phyloP scores from a whole-genome alignment of 2,113 vertebrate species.

The Sebastes schlegelii region DNA sequence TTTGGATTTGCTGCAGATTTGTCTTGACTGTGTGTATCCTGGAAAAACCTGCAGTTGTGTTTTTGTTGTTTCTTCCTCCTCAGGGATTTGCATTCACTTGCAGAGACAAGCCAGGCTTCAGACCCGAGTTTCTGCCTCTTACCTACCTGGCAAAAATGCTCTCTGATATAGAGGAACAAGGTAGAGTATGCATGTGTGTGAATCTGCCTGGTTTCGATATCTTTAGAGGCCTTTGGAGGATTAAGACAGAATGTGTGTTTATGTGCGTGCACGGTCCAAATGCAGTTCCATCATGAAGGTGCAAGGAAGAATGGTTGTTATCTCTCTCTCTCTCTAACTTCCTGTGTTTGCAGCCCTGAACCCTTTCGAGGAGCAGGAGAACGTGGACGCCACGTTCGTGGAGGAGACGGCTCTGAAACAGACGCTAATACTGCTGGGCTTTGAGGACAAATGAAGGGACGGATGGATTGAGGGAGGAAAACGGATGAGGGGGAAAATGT shows the following conservation, averaged over 20 bases:
- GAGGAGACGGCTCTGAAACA: conserved; percentile 93
- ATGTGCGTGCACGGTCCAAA: conserved; percentile 23
- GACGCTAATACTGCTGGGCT: conserved; percentile 86
- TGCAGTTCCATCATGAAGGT: background rate
- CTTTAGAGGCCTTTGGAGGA: conserved; percentile 34
- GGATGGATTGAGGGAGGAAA: conserved; percentile 36
- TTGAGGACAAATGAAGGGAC: conserved; percentile 76
- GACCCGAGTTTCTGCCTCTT: conserved; percentile 91
- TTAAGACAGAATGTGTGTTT: conserved; percentile 43
- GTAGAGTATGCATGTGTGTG: conserved; percentile 71
- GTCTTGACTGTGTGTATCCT: conserved; percentile 28
- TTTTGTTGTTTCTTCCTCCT: conserved; percentile 56
- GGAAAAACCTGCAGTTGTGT: conserved; percentile 16
- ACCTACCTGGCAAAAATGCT: conserved; percentile 89
- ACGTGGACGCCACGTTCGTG: conserved; percentile 90
- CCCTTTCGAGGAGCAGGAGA: conserved; percentile 87
- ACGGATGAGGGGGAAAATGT: conserved; percentile 52
- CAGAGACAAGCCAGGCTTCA: conserved; percentile 79
- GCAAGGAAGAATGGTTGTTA: conserved; percentile 11
- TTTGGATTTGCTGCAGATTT: conserved; percentile 49
- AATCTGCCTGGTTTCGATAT: conserved; percentile 25
- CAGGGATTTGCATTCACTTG: conserved; percentile 81
- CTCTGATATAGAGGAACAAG: conserved; percentile 88
- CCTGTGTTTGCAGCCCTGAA: conserved; percentile 78
- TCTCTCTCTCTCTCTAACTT: background rate